Evolutionary conservation across 2,113 vertebrate species (phyloP), one percentile per base, ranked within the genome.

Genomic region (Dasyprocta punctata): DNA sequence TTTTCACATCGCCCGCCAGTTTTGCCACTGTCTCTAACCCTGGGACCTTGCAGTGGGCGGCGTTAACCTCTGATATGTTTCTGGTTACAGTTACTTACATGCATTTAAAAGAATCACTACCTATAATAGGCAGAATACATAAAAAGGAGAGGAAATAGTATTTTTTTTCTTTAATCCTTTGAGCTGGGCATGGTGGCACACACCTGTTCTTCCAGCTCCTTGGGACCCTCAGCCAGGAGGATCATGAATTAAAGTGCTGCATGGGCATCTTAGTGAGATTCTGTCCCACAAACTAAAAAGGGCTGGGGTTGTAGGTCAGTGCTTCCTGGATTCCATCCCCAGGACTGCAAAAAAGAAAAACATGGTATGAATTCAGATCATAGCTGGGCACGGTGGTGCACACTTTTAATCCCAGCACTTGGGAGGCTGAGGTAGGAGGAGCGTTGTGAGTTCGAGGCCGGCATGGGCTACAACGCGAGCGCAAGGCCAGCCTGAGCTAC

Each of bases 1-100:
- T 16, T 12, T 2, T 24, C 90, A 38, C 20, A 1, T n/a, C 12
- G 14, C 52, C 6, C 1, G 6, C 1, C 1, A 8, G 60, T 1
- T 30, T 36, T 58, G 67, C 58, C 61, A 54, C n/a, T 47, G 2
- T 38, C 56, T 60, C 36, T n/a, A 10, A 41, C 36, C 22, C 69
- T 60, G 75, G 24, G 33, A 49, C 49, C 22, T 19, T 22, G 52
- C 36, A 52, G 41, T 44, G 47, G 58, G 12, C 38, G 6, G 81
- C 10, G 0, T 12, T 6, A 30, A 19, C 49, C 47, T 65, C 69
- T 58, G 38, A 36, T 38, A 33, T 87, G 28, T 71, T 41, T 69
- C 77, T 80, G 17, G n/a, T 4, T 3, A 47, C 49, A 60, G 9
- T 24, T 20, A 17, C 30, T 44, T 49, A 2, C 44, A 58, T 9